Evolutionary conservation across 1,140 invertebrate genomes (phyloP).

Genomic region (Microplitis mediator): DNA sequence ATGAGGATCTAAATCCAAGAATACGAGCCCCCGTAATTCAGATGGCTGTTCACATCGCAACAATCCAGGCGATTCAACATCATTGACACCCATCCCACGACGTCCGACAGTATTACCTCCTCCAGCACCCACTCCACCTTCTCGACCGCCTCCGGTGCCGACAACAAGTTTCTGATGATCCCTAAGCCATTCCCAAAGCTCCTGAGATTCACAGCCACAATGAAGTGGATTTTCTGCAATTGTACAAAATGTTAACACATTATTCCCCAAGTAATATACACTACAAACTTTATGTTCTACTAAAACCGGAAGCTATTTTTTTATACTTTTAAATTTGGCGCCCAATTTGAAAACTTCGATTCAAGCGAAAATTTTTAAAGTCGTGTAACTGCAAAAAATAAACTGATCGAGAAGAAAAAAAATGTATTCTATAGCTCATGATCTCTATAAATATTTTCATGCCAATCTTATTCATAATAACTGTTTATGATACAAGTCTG

Average conservation of each 20-base stretch:
- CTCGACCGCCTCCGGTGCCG: constrained; percentile 38
- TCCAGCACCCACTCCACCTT: constrained; percentile 26
- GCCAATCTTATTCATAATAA: too few relatives aligned
- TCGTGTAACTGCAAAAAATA: too few relatives aligned
- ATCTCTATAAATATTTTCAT: too few relatives aligned
- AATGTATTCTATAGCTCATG: too few relatives aligned
- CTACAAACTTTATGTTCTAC: too few relatives aligned
- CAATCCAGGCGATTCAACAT: constrained; percentile 49
- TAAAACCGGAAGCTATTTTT: too few relatives aligned
- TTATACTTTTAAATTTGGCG: too few relatives aligned
- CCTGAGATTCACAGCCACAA: constrained; percentile 83
- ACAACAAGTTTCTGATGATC: constrained; percentile 79
- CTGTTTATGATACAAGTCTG: too few relatives aligned
- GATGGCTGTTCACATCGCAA: constrained; percentile 80
- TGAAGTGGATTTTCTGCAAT: constrained; percentile 81
- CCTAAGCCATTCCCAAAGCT: constrained; percentile 86
- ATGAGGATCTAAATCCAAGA: constrained; percentile 79
- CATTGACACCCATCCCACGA: constrained; percentile 60
- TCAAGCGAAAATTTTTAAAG: too few relatives aligned
- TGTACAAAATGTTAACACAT: neutral
- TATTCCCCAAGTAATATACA: too few relatives aligned
- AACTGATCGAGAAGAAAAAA: too few relatives aligned
- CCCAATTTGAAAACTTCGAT: too few relatives aligned
- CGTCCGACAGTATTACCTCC: constrained; percentile 51
- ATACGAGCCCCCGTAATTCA: constrained; percentile 75